Base-by-base conservation (phyloP, 2,888 invertebrate species). In the Rhodophaea formosa region DNA sequence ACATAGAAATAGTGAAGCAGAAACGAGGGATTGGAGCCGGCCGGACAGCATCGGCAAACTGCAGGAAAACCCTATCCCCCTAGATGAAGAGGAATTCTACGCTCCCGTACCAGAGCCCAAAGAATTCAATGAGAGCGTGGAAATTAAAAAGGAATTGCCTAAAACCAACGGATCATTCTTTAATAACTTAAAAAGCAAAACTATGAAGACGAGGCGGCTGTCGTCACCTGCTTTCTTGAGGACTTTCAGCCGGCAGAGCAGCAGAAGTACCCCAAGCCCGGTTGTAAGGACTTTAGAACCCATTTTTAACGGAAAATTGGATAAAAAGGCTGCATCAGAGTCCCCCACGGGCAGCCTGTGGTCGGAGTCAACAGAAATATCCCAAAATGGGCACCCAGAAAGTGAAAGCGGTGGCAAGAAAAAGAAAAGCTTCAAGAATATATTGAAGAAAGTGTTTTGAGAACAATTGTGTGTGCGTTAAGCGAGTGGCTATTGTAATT, bases 361-460 rank as follows among this genome's bases (percentile, higher is more conserved):
- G 88, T 92, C 91, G 0, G 87, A 91, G 51, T 88, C 89, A 0
- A 91, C 90, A 1, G 91, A 91, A 47, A 70, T 91, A 57, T 91
- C 90, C 0, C 85, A 84, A 39, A 86, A 84, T 60, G 86, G 87
- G 15, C 84, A 76, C 14, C 80, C 69, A 30, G 82, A 84, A 43
- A 75, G 66, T 56, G 84, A 80, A 56, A 78, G 71, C 57, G 74
- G 74, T 57, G 74, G 80, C 61, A 94, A 94, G 71, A 95, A 94
- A 80, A 92, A 89, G 71, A 94, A 94, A 75, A 93, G 94, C 73
- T 92, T 96, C 66, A 96, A 94, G 80, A 95, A 94, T 84, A 94
- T 96, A 79, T 93, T 96, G 77, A 95, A 94, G 71, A 96, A 95
- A 92, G 94, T 96, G 78, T 96, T 96, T 92, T 95, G 92, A 93